Base-by-base conservation (phyloP, 2,888 invertebrate species). In the Ariolimax columbianus region DNA sequence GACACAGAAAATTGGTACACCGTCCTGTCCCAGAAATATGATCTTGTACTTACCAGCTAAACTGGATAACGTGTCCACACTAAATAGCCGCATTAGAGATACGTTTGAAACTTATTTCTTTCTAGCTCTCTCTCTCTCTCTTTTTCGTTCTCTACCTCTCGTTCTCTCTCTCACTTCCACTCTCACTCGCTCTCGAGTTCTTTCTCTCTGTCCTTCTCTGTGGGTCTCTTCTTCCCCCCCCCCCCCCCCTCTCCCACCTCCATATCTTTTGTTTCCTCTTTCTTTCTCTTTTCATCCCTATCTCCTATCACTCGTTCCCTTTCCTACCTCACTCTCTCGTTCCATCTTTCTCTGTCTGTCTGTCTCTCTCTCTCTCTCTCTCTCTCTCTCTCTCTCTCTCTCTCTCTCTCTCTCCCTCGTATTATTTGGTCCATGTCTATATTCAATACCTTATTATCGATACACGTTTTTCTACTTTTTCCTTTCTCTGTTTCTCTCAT, bases 81-180 rank as follows among this genome's bases (percentile, higher is more conserved):
- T 55, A 55, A 55, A 19, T 55, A 55, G 55, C 55, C 7, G 17
- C 23, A 55, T 55, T 55, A 55, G 19, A 23, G 23, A 55, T 55
- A 55, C 17, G 23, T 55, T 55, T 17, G 17, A 23, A 14, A 23
- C 55, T 6, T 55, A 55, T 55, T 55, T 11, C 55, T 55, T 11
- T 11, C 26, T 1, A n/a, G 19, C 7, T 36, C 59, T 63, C 55
- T 78, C 78, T 78, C 78, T 63, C 79, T 63, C 63, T 59, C 59
- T 79, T 38, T 33, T 51, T 79, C 55, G 9, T 38, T 63, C 33
- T 63, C 79, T 66, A 30, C 30, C 66, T 30, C n/a, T 66, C 30
- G 14, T 11, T 17, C 6, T 55, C 23, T 55, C 19, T 55, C 55
- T 55, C 19, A 23, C 55, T 7, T 55, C 23, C 55, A 55, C 23